Evolutionary conservation across 2,888 invertebrate genomes (phyloP), one percentile per base, ranked within the genome.

Genomic region (Hedychridium roseum): DNA sequence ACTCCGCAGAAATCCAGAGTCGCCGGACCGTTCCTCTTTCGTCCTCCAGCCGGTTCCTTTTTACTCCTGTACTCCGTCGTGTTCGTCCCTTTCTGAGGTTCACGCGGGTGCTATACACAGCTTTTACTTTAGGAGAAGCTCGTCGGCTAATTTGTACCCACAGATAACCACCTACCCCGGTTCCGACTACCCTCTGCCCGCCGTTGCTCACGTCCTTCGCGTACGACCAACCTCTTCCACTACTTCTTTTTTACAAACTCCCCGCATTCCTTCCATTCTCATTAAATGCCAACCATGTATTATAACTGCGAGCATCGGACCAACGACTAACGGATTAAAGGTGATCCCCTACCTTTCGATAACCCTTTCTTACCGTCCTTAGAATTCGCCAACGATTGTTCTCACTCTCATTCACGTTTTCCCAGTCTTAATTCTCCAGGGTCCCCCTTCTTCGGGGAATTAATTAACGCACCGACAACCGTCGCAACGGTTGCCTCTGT

Each of bases 41-140:
- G 16, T 32, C 31, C 23, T 42, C 28, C 34, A 23, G 15, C 23
- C 21, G 17, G 11, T 11, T 4, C 17, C 11, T 30, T 14, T 16
- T 55, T 44, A 46, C 49, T 51, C 44, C 56, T 51, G 48, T 59
- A 64, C 60, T 63, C 43, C 42, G 39, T n/a, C n/a, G n/a, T n/a
- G n/a, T n/a, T n/a, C n/a, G n/a, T 31, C 14, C 11, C 31, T 7
- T n/a, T n/a, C 14, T 21, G 12, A n/a, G n/a, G n/a, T 60, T 59
- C 62, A 42, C 65, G 55, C 67, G 66, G 67, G 68, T 68, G 62
- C 65, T 60, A 69, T 66, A 75, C 73, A 73, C 66, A 68, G 65
- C 72, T 74, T 74, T 75, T 71, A 72, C 74, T 75, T 75, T 71
- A 68, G 67, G 68, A 68, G 71, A 66, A 71, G 64, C 71, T 67